These are phyloP conservation scores for Piprites chloris DNA, from an alignment of 2,113 vertebrate species.

Conservation along the genomic window DNA sequence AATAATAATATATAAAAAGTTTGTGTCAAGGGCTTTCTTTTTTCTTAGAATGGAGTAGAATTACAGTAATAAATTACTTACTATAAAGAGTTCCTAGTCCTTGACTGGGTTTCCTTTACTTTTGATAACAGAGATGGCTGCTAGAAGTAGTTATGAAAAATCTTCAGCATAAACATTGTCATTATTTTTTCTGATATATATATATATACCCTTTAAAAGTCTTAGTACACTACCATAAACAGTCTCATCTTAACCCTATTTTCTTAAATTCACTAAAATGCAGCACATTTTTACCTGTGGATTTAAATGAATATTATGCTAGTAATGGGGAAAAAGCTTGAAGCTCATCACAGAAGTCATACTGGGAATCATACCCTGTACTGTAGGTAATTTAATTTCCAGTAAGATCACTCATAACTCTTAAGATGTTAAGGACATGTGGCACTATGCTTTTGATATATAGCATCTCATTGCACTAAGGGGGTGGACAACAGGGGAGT, in stretches of 20 bases:
- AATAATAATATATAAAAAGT: neutral
- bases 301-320: neutral
- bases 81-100: neutral
- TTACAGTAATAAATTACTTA: neutral
- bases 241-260: neutral
- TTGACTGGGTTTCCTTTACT: neutral
- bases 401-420: neutral
- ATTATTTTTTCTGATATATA: neutral
- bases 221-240: neutral
- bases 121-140: neutral
- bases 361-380: neutral
- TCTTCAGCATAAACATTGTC: neutral
- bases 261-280: neutral
- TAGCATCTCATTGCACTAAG: neutral
- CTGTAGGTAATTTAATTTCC: neutral
- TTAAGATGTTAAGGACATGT: neutral
- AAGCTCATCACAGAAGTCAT: neutral
- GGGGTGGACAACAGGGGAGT: neutral
- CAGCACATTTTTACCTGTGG: neutral
- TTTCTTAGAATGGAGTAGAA: neutral
- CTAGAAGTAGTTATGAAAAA: neutral
- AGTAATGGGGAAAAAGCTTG: neutral
- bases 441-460: neutral
- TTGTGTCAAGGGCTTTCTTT: neutral
- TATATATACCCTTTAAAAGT: neutral